These are phyloP conservation scores for Origma solitaria DNA, from an alignment of 2,113 vertebrate genomes.

Conservation along the genomic window DNA sequence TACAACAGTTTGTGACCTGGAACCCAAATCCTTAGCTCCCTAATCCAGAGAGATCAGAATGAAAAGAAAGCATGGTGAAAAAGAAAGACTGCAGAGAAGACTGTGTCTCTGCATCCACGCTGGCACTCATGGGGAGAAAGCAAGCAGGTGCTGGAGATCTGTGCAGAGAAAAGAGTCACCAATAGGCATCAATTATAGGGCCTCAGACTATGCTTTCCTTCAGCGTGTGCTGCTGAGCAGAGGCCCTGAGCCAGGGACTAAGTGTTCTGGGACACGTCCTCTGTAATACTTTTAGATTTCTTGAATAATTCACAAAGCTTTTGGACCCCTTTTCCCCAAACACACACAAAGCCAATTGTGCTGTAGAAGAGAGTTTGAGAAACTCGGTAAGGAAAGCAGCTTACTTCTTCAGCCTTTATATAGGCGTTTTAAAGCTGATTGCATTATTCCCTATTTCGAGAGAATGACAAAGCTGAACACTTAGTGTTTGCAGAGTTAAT, in stretches of 20 bases:
- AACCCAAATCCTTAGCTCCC: neutral
- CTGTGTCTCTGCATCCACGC: neutral
- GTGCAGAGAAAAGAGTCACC: neutral
- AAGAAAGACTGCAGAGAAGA: neutral
- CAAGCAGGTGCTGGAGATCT: neutral
- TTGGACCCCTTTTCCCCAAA: neutral
- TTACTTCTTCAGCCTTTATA: neutral
- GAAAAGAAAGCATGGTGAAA: neutral
- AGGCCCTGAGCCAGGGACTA: neutral
- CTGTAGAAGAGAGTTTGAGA: neutral
- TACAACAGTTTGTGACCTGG: neutral
- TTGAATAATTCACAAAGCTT: constrained; percentile 12
- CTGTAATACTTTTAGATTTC: neutral
- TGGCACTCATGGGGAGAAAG: neutral
- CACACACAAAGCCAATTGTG: neutral
- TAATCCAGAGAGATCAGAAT: neutral
- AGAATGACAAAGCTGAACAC: neutral
- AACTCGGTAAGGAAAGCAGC: neutral
- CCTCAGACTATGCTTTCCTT: neutral
- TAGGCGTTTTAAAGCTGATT: neutral
- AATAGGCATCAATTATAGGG: neutral
- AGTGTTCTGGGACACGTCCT: neutral
- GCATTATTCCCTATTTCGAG: neutral
- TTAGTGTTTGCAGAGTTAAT: neutral
- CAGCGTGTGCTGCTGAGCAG: neutral